Evolutionary conservation across 2,797 vertebrate genomes (phyloP), one percentile per base, ranked within the genome.

Genomic region (Todus mexicanus): DNA sequence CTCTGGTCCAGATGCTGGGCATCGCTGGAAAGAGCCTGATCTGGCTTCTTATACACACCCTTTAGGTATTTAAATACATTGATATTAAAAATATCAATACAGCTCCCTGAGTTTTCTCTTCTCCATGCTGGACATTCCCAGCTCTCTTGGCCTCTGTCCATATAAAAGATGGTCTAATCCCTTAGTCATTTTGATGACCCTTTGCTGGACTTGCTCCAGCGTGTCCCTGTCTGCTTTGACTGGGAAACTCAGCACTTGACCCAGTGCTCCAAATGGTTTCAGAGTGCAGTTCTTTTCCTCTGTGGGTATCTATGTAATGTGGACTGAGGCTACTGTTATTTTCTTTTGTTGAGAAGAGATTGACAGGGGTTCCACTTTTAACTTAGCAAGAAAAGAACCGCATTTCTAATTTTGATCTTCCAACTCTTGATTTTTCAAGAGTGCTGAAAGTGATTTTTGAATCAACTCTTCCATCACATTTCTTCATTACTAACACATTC

Each of bases 381-480:
- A 57, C 18, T 68, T 86, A 59, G 11, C 14, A 70, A 29, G n/a
- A 75, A 84, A 21, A 77, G 27, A 48, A 61, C 56, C 74, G 18
- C 25, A 22, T 84, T 94, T 86, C 66, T 81, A 43, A 50, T 75
- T 92, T 88, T 79, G 20, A 56, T 83, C 47, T 92, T 86, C 26
- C 20, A 73, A 3, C 23, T 90, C 29, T 40, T 79, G 48, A 63
- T 79, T 93, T 95, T 76, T 60, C 33, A 74, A 64, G 76, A 59
- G 47, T 70, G 69, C 45, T 1, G 1, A 37, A 86, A 88, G 10
- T 63, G 43, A 43, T 79, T 88, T 90, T 78, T 72, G 65, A 53
- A 53, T 72, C 38, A 33, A 53, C 16, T 19, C 20, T 54, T 27
- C 16, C 18, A 68, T 56, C 51, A 40, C 20, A 33, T 84, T 84